These are phyloP conservation scores for Apomyelois bistriatella DNA, from an alignment of 2,888 invertebrate genomes.

Conservation along the genomic window DNA sequence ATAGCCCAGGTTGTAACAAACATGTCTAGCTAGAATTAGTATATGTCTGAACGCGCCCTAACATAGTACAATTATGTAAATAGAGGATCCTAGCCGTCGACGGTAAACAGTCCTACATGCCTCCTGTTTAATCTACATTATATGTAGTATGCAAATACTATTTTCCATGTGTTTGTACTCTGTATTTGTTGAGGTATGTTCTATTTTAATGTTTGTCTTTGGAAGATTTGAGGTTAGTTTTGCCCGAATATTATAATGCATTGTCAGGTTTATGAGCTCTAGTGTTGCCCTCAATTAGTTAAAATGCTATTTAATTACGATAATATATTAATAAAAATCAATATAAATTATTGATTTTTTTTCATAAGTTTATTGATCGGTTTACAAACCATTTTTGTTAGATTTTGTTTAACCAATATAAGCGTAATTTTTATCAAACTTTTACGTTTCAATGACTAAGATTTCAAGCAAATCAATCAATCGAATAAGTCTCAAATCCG, in stretches of 20 bases:
- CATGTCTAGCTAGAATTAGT: neutral
- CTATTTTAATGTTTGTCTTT: slow-evolving; percentile 2
- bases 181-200: neutral
- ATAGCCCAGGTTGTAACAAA: neutral
- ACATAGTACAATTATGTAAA: slow-evolving; percentile 12
- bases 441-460: too few species aligned
- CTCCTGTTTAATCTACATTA: slow-evolving; percentile 10
- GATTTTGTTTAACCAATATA: too few species aligned
- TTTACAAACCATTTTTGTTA: too few species aligned
- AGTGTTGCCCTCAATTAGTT: too few species aligned
- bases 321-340: too few species aligned
- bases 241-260: neutral
- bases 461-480: too few species aligned
- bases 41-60: slow-evolving; percentile 4
- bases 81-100: slow-evolving; percentile 2
- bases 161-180: slow-evolving; percentile 1
- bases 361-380: too few species aligned
- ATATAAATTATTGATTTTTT: too few species aligned
- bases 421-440: too few species aligned
- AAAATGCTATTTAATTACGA: too few species aligned
- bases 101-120: slow-evolving; percentile 8
- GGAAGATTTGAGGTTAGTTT: neutral
- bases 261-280: too few species aligned
- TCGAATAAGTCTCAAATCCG: too few species aligned
- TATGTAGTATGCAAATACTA: slow-evolving; percentile 9